Percentiles rank a stretch among this genome's conserved stretches.
These are phyloP conservation scores for Notoglanidium macrostoma DNA, from an alignment of 2,797 vertebrate species.

Conservation along the genomic window DNA sequence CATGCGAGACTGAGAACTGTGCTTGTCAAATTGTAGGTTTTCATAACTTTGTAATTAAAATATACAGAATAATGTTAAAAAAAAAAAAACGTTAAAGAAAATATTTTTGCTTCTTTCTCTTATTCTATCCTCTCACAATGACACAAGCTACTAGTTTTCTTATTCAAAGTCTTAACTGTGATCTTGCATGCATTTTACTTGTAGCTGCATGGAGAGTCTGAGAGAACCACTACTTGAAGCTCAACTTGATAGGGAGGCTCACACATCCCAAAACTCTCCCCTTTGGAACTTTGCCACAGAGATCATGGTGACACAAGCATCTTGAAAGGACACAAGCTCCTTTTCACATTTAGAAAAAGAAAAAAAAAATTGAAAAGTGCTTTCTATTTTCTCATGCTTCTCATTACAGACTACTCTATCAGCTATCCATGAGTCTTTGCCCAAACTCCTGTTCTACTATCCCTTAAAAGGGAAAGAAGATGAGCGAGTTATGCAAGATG, in stretches of 20 bases:
- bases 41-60: neutral
- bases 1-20: conserved; percentile 79
- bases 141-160: neutral
- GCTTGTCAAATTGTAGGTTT: conserved; percentile 88
- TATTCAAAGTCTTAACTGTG: neutral
- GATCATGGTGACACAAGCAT: conserved; percentile 78
- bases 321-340: neutral
- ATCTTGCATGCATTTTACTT: conserved; percentile 4
- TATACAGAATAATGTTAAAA: neutral
- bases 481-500: conserved; percentile 61
- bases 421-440: conserved; percentile 66
- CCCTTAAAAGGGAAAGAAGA: conserved; percentile 59
- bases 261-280: conserved; percentile 70
- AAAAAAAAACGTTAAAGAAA: neutral
- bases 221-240: conserved; percentile 85
- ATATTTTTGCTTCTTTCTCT: neutral
- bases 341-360: no score
- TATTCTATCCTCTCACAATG: neutral
- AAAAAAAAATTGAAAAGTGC: neutral
- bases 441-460: conserved; percentile 72
- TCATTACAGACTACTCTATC: conserved; percentile 65
- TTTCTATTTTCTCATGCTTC: conserved; percentile 17
- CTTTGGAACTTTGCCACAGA: conserved; percentile 83
- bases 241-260: conserved; percentile 72
- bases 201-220: conserved; percentile 90